These are phyloP conservation scores for Seriola aureovittata DNA, from an alignment of 2,113 vertebrate genomes.

Conservation along the genomic window DNA sequence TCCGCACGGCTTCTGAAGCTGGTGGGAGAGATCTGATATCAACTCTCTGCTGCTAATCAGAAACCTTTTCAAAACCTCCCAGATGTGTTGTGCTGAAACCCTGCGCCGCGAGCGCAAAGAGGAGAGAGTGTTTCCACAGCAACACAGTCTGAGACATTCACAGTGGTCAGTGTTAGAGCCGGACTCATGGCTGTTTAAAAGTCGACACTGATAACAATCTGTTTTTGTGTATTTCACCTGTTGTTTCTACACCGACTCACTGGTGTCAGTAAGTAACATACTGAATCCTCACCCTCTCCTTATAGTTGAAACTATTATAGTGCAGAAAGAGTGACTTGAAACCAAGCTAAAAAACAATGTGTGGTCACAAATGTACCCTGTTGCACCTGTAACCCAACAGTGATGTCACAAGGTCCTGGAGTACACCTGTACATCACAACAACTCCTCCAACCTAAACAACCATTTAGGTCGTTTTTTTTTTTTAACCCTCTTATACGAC, in stretches of 20 bases:
- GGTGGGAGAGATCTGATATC: conserved; percentile 9
- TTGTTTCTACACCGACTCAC: background rate
- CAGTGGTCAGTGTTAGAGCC: background rate
- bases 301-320: background rate
- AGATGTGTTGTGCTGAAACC: conserved; percentile 20
- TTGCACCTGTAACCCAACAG: no score
- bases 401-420: no score
- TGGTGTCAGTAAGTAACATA: background rate
- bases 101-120: conserved; percentile 2
- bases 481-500: no score
- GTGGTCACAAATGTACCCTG: background rate
- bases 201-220: background rate
- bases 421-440: no score
- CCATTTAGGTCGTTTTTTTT: no score
- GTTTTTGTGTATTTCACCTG: background rate
- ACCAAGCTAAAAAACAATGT: background rate
- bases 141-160: conserved; percentile 15
- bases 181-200: conserved; percentile 9
- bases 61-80: conserved; percentile 44
- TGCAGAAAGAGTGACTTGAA: no score
- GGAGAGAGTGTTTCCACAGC: conserved; percentile 38
- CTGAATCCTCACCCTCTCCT: background rate
- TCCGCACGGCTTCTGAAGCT: background rate
- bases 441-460: no score
- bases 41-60: conserved; percentile 23